Evolutionary conservation across 2,888 invertebrate species (phyloP).

Genomic region (Hemithea aestivaria): DNA sequence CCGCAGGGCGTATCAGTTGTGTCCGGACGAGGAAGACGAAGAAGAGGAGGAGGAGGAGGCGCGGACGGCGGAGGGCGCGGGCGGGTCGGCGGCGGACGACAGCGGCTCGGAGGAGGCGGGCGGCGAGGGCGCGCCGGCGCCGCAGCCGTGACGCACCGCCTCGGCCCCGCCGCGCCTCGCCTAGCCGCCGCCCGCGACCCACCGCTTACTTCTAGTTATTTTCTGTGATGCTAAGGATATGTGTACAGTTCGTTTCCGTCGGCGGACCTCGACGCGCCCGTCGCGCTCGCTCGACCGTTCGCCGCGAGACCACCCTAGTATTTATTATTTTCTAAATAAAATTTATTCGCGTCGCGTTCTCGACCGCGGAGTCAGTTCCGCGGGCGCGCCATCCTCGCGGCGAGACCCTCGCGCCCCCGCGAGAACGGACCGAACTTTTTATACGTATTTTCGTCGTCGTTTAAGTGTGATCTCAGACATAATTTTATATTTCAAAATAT

Average conservation of each 20-base stretch:
- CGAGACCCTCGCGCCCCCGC: constrained; percentile 23
- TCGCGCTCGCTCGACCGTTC: constrained; percentile 32
- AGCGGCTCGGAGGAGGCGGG: constrained; percentile 29
- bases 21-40: constrained; percentile 73
- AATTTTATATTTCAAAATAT: constrained; percentile 23
- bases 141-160: constrained; percentile 25
- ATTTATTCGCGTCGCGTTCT: constrained; percentile 52
- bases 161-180: constrained; percentile 19
- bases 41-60: constrained; percentile 63
- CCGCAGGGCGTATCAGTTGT: constrained; percentile 66
- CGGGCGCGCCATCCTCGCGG: constrained; percentile 41
- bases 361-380: constrained; percentile 45
- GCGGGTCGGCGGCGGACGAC: constrained; percentile 48
- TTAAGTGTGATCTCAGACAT: constrained; percentile 29
- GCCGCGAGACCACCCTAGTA: constrained; percentile 70
- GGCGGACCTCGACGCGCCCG: constrained; percentile 29
- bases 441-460: constrained; percentile 25
- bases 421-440: constrained; percentile 26
- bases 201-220: constrained; percentile 50
- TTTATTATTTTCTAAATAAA: constrained; percentile 62
- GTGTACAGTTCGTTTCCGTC: constrained; percentile 48
- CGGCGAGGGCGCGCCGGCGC: constrained; percentile 26
- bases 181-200: constrained; percentile 14
- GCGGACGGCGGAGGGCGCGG: constrained; percentile 46
- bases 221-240: constrained; percentile 69